Percentiles rank a stretch among this genome's conserved stretches.
Conservation (phyloP, 2,113 vertebrate genomes). For the Columba livia region DNA sequence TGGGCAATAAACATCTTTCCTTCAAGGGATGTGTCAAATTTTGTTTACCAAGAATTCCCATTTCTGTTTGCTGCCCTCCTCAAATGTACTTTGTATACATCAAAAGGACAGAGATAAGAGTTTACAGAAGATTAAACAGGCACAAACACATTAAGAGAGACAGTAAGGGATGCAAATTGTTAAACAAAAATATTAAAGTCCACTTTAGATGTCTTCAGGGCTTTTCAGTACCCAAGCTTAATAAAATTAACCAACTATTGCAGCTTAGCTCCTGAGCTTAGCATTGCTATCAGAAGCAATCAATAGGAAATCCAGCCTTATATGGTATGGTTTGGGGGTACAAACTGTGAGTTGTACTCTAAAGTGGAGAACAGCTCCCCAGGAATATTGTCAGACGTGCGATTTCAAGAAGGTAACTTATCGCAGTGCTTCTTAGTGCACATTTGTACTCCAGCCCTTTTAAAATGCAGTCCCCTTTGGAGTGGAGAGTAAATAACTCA, state of each 20-base stretch:
- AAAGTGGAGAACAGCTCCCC: neutral
- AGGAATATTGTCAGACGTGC: neutral
- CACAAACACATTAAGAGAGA: constrained; percentile 43
- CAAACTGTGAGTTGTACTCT: neutral
- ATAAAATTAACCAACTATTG: constrained; percentile 51
- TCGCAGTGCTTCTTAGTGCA: neutral
- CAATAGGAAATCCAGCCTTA: constrained; percentile 5
- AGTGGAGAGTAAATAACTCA: neutral
- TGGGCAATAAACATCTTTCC: neutral
- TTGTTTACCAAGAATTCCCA: constrained; percentile 42
- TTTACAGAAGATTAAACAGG: constrained; percentile 63
- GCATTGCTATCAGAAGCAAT: constrained; percentile 14
- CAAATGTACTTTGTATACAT: constrained; percentile 18
- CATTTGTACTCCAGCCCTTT: neutral
- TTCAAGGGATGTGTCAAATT: neutral
- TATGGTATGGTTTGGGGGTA: neutral
- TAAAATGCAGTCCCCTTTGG: neutral
- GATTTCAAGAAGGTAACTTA: neutral
- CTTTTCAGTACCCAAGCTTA: constrained; percentile 43
- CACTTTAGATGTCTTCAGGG: constrained; percentile 20
- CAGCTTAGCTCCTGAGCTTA: constrained; percentile 13
- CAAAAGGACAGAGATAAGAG: constrained; percentile 27
- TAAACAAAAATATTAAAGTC: constrained; percentile 58
- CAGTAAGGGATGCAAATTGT: constrained; percentile 53
- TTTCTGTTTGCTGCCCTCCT: constrained; percentile 7